Conservation (phyloP, 2,113 vertebrate genomes). For the Corythoichthys intestinalis region DNA sequence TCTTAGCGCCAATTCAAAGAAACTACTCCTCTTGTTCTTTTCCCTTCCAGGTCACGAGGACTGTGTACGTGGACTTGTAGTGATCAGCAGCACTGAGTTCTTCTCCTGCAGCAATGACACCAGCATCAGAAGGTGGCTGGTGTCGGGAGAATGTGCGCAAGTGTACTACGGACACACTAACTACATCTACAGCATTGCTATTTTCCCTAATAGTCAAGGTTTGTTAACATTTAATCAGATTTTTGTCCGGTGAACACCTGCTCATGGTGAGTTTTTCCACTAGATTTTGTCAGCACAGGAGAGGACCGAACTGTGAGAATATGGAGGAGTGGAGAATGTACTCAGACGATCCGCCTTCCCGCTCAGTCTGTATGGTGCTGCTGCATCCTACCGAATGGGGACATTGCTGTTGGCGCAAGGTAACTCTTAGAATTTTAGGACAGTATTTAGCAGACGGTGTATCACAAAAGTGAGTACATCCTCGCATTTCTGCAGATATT, state of each 20-base stretch:
- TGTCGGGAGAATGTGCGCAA: conserved; percentile 88
- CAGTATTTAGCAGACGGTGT: no score
- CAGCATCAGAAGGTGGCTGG: conserved; percentile 89
- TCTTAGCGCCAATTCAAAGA: background rate
- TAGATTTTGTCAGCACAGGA: conserved; percentile 92
- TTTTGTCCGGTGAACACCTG: background rate
- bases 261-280: background rate
- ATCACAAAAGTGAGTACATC: no score
- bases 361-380: conserved; percentile 97
- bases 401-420: conserved; percentile 92
- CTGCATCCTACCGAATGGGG: conserved; percentile 88
- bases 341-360: conserved; percentile 89
- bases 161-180: conserved; percentile 93
- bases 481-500: no score
- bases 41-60: conserved; percentile 87
- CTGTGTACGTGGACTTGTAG: conserved; percentile 90
- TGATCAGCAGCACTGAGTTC: conserved; percentile 87
- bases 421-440: conserved; percentile 53
- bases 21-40: background rate
- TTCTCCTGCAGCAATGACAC: conserved; percentile 97
- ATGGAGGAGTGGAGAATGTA: conserved; percentile 86
- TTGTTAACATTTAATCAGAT: conserved; percentile 23
- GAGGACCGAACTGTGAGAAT: conserved; percentile 91
- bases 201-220: conserved; percentile 89
- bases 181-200: conserved; percentile 92